phyloP scores from a whole-genome alignment of 2,797 vertebrate genomes.

The Malacoraja senta region DNA sequence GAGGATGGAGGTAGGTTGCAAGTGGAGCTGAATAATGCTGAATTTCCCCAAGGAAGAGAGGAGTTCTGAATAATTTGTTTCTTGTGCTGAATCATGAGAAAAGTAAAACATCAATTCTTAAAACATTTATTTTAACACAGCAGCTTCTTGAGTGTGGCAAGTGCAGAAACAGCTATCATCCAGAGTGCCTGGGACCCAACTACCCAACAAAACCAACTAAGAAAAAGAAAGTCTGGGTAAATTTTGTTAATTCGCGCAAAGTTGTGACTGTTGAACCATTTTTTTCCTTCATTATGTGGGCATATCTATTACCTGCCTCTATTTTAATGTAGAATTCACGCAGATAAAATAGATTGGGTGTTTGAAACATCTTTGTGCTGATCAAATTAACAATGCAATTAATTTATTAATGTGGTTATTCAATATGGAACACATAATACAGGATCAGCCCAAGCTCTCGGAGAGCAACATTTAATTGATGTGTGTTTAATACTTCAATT shows the following conservation, averaged over 20 bases:
- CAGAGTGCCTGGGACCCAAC: slow-evolving; percentile 98
- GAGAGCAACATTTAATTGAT: neutral
- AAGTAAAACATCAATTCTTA: slow-evolving; percentile 1
- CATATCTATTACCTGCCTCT: neutral
- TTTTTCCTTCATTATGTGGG: neutral
- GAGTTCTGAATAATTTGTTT: neutral
- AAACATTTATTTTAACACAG: slow-evolving; percentile 48
- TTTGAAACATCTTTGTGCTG: neutral
- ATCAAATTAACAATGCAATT: neutral
- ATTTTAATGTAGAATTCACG: neutral
- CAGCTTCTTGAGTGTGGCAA: slow-evolving; percentile 96
- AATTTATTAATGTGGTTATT: neutral
- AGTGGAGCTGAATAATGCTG: neutral
- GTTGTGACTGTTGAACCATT: neutral
- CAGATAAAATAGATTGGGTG: neutral
- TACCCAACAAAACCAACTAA: slow-evolving; percentile 95
- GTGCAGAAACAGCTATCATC: slow-evolving; percentile 99
- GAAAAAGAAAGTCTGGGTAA: slow-evolving; percentile 97
- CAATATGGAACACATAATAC: neutral
- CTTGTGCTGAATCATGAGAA: neutral
- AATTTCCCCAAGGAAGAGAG: neutral
- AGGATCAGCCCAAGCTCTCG: neutral
- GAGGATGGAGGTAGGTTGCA: neutral
- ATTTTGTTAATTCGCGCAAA: slow-evolving; percentile 37
- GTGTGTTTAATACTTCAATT: neutral